Base-by-base conservation (phyloP, 1,140 invertebrate species). In the Frieseomelitta varia region DNA sequence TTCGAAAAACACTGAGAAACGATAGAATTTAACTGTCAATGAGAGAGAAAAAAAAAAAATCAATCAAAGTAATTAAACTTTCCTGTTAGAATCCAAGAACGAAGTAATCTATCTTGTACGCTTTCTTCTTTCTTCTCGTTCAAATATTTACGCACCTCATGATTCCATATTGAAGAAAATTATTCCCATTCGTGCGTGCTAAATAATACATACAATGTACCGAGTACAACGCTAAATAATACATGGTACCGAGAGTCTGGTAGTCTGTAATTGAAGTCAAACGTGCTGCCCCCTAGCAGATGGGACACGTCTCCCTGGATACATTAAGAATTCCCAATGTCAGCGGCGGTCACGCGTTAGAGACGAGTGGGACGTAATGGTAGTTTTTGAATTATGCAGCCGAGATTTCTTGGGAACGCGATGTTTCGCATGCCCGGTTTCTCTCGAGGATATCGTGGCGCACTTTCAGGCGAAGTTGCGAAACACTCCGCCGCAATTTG, bases 401-500 rank as follows among this genome's bases (percentile, higher is more conserved):
- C 19, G 74, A 83, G 85, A 87, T 87, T 84, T 87, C 80, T 76
- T 69, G 56, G 21, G 39, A 58, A 72, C 80, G 53, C 55, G 53
- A 34, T 53, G 69, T 65, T 75, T 75, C 73, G 61, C 56, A 69
- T 69, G 77, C 63, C 51, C 47, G 12, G 67, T 58, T 56, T 30
- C 58, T 55, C 63, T 30, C n/a, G 86, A 30, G 80, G 78, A 84
- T 79, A 87, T 87, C 85, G 75, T 55, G n/a, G 39, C 21, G 56
- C 58, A 53, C 53, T 78, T 76, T 78, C 85, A 75, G 63, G 85
- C 47, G 71, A 71, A 87, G 80, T 87, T 87, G 85, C 85, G 86
- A 87, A 87, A 87, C 85, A 87, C 63, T 87, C 85, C 69, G 77
- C 75, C 61, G 80, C 86, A 87, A 87, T 87, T 87, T 87, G 73